Conservation (phyloP, 2,888 invertebrate species). For the Clunio marinus region DNA sequence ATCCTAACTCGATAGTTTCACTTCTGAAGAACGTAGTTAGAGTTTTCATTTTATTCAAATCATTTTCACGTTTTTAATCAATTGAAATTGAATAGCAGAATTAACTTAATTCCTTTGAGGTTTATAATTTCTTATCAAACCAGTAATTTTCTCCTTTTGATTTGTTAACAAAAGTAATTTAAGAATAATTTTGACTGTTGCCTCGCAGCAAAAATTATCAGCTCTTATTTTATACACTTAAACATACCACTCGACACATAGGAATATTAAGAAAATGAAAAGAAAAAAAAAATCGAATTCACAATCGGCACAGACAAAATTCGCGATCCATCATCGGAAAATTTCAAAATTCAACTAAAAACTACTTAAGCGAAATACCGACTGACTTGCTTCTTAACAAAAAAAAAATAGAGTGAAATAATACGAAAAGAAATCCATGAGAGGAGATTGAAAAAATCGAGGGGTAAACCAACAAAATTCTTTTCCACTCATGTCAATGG, state of each 20-base stretch:
- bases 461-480: too few species aligned
- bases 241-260: neutral
- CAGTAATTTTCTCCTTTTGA: neutral
- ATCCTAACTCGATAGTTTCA: too few species aligned
- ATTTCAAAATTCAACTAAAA: constrained; percentile 31
- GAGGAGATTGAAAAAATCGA: too few species aligned
- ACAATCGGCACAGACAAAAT: neutral
- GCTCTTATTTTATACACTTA: neutral
- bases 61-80: neutral
- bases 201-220: neutral
- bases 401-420: neutral
- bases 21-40: neutral
- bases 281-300: constrained; percentile 9
- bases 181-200: neutral
- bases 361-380: neutral
- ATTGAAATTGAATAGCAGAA: neutral
- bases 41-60: neutral
- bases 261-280: neutral
- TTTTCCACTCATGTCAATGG: too few species aligned
- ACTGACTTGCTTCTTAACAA: neutral
- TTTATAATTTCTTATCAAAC: too few species aligned
- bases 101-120: neutral
- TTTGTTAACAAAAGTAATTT: neutral
- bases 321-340: constrained; percentile 25
- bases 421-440: neutral